A percentile compares a stretch with the other conserved stretches of the same genome.
These are phyloP conservation scores for Epistrophella euchroma DNA, from an alignment of 2,888 invertebrate species.

Conservation along the genomic window DNA sequence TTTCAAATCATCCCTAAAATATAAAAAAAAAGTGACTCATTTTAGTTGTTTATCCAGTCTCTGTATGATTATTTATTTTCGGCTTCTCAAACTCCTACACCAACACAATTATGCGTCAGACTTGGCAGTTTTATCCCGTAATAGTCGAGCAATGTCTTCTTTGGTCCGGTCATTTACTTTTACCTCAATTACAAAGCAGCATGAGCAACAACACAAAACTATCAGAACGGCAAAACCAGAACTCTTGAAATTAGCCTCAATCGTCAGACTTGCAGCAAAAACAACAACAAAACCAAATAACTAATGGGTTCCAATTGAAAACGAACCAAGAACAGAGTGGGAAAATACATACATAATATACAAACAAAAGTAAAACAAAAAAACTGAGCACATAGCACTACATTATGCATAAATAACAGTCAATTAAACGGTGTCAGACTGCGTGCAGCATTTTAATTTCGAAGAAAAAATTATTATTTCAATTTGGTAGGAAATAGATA, in stretches of 20 bases:
- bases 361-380: constrained; percentile 32
- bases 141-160: constrained; percentile 22
- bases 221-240: constrained; percentile 39
- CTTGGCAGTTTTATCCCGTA: constrained; percentile 11
- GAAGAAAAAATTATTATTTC: constrained; percentile 31
- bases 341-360: constrained; percentile 19
- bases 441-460: constrained; percentile 74
- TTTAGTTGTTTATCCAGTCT: constrained; percentile 2
- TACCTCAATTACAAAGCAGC: constrained; percentile 47
- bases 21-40: neutral
- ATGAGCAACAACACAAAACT: constrained; percentile 11
- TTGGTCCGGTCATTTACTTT: constrained; percentile 64
- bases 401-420: constrained; percentile 56
- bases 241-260: constrained; percentile 67
- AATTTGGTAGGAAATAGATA: constrained; percentile 16
- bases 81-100: neutral
- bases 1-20: neutral
- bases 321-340: constrained; percentile 50
- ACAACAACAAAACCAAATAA: constrained; percentile 20
- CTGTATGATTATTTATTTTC: neutral
- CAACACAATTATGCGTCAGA: constrained; percentile 22
- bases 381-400: constrained; percentile 31
- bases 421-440: constrained; percentile 73
- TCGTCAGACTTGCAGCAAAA: constrained; percentile 37
- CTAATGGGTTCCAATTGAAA: constrained; percentile 57